Percentiles rank a stretch among this genome's conserved stretches.
Conservation (phyloP, 2,797 vertebrate genomes). For the Esox lucius region DNA sequence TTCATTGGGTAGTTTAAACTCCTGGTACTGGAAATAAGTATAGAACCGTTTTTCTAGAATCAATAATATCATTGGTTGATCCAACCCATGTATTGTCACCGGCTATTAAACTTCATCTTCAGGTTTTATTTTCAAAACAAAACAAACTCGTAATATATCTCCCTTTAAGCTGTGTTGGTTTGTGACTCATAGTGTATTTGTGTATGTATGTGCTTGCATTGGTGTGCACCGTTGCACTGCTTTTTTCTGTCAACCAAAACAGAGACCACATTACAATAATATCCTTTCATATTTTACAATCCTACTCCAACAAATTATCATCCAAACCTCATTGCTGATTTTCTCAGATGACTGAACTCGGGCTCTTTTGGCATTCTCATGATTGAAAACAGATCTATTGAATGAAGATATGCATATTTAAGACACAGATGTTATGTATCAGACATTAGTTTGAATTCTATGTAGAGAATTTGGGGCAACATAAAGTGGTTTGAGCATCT, state of each 20-base stretch:
- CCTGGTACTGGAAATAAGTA: not conserved
- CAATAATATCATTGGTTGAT: not conserved
- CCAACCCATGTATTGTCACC: not conserved
- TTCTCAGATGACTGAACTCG: not conserved
- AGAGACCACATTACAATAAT: not conserved
- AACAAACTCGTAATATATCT: not conserved
- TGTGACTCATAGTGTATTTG: not conserved
- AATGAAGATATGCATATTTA: not conserved
- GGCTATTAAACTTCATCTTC: not conserved
- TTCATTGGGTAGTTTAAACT: slow-evolving; percentile 9
- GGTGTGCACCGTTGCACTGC: no score
- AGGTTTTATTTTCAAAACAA: not conserved
- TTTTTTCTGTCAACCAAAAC: no score
- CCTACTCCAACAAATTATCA: not conserved
- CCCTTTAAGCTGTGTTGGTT: not conserved
- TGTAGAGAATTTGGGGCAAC: no score
- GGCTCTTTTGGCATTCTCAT: not conserved
- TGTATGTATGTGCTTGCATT: not conserved
- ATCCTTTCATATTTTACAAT: not conserved
- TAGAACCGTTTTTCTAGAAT: not conserved
- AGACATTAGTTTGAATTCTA: no score
- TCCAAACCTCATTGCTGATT: no score
- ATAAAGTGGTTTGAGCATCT: no score
- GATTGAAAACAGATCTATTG: not conserved
- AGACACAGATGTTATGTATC: not conserved